phyloP scores from a whole-genome alignment of 2,797 vertebrate species.

The Sebastes dallii region DNA sequence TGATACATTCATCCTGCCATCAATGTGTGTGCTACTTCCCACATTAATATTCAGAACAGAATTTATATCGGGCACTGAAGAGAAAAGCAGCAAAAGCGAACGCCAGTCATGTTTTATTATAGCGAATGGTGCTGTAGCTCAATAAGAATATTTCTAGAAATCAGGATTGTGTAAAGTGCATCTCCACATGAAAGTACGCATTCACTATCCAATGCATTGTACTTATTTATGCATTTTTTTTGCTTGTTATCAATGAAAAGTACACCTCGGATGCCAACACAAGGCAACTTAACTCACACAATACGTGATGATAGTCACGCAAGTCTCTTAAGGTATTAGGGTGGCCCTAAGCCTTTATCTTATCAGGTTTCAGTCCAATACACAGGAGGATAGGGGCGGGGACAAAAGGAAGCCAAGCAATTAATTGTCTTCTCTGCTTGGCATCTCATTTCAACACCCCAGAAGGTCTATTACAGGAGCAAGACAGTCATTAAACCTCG shows the following conservation, averaged over 20 bases:
- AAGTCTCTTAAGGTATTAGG: constrained; percentile 71
- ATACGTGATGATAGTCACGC: constrained; percentile 52
- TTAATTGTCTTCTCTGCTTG: constrained; percentile 85
- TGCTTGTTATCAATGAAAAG: background rate
- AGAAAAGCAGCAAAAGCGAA: constrained; percentile 23
- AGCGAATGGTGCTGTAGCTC: background rate
- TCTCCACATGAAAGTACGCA: background rate
- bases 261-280: background rate
- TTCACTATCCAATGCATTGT: background rate
- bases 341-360: constrained; percentile 77
- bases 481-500: constrained; percentile 84
- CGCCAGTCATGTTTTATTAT: background rate
- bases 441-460: constrained; percentile 84
- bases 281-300: constrained; percentile 48
- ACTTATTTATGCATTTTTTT: background rate
- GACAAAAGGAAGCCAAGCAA: constrained; percentile 84
- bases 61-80: constrained; percentile 3
- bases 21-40: constrained; percentile 8
- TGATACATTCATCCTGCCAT: constrained; percentile 14
- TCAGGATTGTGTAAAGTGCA: background rate
- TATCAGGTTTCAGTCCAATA: constrained; percentile 79
- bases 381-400: constrained; percentile 67
- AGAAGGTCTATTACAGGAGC: constrained; percentile 85
- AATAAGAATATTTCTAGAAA: background rate
- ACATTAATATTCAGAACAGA: constrained; percentile 29